A percentile compares a stretch with the other conserved stretches of the same genome.
Conservation (phyloP, 2,797 vertebrate genomes). For the Oryzias dopingdopingensis region DNA sequence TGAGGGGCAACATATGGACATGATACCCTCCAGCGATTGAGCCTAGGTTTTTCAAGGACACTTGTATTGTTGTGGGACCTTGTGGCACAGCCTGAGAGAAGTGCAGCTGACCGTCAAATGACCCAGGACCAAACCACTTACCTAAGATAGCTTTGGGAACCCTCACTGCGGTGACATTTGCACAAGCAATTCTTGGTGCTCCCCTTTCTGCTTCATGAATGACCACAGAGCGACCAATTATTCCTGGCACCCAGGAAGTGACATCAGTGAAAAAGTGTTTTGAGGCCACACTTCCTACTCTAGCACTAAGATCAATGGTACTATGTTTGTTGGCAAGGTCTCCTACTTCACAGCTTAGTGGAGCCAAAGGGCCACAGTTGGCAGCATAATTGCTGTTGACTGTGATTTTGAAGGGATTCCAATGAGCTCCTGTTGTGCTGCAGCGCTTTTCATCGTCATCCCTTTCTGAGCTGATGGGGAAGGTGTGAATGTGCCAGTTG, state of each 20-base stretch:
- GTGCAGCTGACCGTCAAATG: constrained; percentile 49
- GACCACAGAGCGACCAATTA: constrained; percentile 78
- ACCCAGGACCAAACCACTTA: constrained; percentile 67
- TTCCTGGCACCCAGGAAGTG: constrained; percentile 63
- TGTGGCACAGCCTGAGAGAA: constrained; percentile 70
- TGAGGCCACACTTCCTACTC: constrained; percentile 32
- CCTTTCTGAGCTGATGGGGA: constrained; percentile 76
- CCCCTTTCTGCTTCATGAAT: constrained; percentile 64
- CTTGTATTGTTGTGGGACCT: constrained; percentile 65
- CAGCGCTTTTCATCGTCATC: constrained; percentile 67
- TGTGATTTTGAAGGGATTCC: constrained; percentile 74
- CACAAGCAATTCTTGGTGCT: constrained; percentile 73
- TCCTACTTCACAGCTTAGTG: constrained; percentile 78
- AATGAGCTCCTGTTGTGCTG: constrained; percentile 72
- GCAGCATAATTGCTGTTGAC: constrained; percentile 57
- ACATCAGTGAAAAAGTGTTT: constrained; percentile 81
- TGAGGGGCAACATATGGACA: constrained; percentile 76
- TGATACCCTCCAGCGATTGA: constrained; percentile 72
- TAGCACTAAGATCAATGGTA: constrained; percentile 55
- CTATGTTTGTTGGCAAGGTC: constrained; percentile 73
- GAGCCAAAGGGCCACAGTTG: constrained; percentile 63
- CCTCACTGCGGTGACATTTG: constrained; percentile 75
- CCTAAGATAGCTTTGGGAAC: constrained; percentile 47
- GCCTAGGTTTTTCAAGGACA: constrained; percentile 66
- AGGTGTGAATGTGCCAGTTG: constrained; percentile 79